These are phyloP conservation scores for Cacatua alba DNA, from an alignment of 2,113 vertebrate species.

Conservation along the genomic window DNA sequence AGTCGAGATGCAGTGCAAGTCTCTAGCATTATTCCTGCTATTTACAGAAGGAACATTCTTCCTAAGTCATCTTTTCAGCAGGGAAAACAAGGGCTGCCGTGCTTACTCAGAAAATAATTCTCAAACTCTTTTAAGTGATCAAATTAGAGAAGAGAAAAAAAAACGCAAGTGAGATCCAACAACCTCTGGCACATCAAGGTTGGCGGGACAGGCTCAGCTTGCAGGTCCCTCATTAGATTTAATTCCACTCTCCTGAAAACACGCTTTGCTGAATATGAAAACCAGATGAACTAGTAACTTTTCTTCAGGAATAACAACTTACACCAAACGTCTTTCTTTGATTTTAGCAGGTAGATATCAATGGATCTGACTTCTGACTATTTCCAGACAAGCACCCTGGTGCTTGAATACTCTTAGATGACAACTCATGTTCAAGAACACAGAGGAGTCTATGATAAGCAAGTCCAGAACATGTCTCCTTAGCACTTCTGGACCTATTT, in stretches of 20 bases:
- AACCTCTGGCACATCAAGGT: neutral
- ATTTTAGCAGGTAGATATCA: neutral
- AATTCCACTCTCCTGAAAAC: neutral
- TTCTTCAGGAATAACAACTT: neutral
- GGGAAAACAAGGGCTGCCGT: neutral
- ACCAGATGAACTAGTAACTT: neutral
- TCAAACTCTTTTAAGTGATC: neutral
- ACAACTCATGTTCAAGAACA: neutral
- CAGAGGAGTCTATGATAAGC: fast-evolving
- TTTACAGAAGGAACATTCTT: neutral
- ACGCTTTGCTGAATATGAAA: neutral
- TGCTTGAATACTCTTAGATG: neutral
- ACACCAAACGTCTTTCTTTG: neutral
- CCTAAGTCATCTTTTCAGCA: neutral
- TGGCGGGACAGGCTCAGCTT: neutral
- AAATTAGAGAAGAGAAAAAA: neutral
- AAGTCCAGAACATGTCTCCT: neutral
- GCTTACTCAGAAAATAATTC: neutral
- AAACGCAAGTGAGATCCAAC: neutral
- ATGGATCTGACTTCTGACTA: neutral
- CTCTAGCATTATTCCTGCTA: neutral
- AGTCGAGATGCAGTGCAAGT: neutral
- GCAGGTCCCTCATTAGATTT: neutral
- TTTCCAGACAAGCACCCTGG: neutral
- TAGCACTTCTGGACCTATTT: neutral